Conservation (phyloP, 2,113 vertebrate species). For the cat (Felis catus) region DNA sequence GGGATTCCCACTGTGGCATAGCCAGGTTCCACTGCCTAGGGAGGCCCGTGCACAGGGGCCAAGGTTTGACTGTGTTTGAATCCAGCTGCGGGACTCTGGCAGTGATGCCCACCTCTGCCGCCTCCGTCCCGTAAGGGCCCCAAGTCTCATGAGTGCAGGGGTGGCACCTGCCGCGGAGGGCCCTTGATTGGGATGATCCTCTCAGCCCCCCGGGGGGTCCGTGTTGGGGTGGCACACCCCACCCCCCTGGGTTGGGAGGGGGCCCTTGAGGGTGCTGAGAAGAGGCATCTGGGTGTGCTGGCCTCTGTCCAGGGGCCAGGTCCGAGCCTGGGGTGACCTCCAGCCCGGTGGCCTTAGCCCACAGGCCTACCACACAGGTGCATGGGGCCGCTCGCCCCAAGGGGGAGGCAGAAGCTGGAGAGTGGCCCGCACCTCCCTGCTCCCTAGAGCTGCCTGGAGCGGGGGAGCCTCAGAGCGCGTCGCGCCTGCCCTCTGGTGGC, state of each 20-base stretch:
- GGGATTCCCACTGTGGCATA: rapidly evolving
- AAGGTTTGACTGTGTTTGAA: neutral
- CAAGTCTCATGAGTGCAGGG: rapidly evolving
- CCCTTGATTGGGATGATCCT: rapidly evolving
- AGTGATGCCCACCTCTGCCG: rapidly evolving
- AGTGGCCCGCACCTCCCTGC: neutral
- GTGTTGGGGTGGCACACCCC: neutral
- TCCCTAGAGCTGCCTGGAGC: neutral
- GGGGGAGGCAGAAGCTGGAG: neutral
- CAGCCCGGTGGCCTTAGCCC: neutral
- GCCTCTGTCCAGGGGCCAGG: neutral
- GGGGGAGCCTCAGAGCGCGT: neutral
- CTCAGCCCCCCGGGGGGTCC: neutral
- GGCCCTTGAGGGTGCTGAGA: neutral
- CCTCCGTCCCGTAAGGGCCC: neutral
- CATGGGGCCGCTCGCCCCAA: neutral
- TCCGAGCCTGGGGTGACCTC: neutral
- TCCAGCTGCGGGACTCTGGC: neutral
- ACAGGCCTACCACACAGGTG: neutral
- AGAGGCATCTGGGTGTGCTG: neutral
- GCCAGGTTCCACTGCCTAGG: neutral
- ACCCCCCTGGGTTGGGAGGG: too few relatives aligned
- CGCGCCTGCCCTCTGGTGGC: conserved; percentile 59
- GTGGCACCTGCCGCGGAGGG: rapidly evolving
- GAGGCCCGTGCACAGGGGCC: neutral